Conservation (phyloP, 2,113 vertebrate genomes). For the Plestiodon gilberti region DNA sequence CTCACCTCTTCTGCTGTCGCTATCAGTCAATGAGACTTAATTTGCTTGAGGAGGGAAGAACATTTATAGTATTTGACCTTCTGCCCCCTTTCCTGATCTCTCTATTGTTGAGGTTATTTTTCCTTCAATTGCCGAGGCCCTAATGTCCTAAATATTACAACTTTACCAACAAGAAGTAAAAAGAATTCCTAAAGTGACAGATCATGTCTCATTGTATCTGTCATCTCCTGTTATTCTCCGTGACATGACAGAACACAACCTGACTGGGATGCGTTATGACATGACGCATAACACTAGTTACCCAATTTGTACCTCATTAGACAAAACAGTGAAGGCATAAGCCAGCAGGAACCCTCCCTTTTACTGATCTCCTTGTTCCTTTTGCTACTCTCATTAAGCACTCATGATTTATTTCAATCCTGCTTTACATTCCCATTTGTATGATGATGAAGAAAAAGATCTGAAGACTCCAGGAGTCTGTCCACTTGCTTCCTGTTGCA, state of each 20-base stretch:
- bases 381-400: conserved; percentile 43
- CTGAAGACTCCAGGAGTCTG: conserved; percentile 23
- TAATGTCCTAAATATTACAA: conserved; percentile 8
- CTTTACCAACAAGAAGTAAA: conserved; percentile 8
- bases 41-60: conserved; percentile 1
- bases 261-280: conserved; percentile 62
- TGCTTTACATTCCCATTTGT: conserved; percentile 36
- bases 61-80: conserved; percentile 15
- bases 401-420: neutral
- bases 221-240: conserved; percentile 60
- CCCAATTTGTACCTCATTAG: conserved; percentile 68
- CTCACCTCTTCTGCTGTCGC: neutral
- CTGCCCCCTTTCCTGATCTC: conserved; percentile 7
- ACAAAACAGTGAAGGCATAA: conserved; percentile 47
- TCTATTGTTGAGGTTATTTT: conserved; percentile 3
- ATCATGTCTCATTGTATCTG: conserved; percentile 53
- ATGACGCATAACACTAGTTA: conserved; percentile 71
- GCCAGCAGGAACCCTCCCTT: conserved; percentile 23
- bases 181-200: conserved; percentile 39
- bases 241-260: conserved; percentile 57
- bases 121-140: conserved; percentile 1
- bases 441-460: conserved; percentile 11
- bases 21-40: neutral
- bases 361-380: conserved; percentile 55
- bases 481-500: conserved; percentile 39